phyloP scores from a whole-genome alignment of 2,888 invertebrate species.

The Athetis lepigone region DNA sequence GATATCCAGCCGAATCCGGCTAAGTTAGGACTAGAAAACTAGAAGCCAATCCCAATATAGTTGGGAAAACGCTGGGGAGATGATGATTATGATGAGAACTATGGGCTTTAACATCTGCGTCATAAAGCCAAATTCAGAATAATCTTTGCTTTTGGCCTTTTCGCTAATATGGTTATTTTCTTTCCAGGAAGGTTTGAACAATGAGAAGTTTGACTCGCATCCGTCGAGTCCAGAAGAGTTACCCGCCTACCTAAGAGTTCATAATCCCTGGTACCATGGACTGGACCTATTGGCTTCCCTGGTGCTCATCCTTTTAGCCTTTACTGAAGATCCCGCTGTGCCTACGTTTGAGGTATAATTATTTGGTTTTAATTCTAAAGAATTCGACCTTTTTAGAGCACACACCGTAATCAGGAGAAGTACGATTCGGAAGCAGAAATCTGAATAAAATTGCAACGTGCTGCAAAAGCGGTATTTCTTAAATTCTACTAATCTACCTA shows the following conservation, averaged over 20 bases:
- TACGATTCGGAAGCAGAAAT: too few relatives aligned
- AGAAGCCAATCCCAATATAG: too few relatives aligned
- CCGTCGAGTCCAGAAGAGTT: slow-evolving; percentile 95
- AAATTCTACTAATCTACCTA: too few relatives aligned
- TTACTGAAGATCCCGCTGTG: slow-evolving; percentile 95
- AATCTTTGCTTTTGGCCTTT: not conserved
- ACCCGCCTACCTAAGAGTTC: slow-evolving; percentile 96
- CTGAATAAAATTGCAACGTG: too few relatives aligned
- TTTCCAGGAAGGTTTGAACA: slow-evolving; percentile 96
- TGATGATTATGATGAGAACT: too few relatives aligned
- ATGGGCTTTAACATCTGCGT: too few relatives aligned
- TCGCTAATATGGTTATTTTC: slow-evolving; percentile 8
- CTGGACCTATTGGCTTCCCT: slow-evolving; percentile 95
- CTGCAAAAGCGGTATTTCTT: too few relatives aligned
- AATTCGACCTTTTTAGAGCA: not conserved
- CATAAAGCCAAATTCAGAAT: too few relatives aligned
- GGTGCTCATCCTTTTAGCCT: slow-evolving; percentile 93
- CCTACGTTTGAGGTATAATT: slow-evolving; percentile 91
- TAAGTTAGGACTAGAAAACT: too few relatives aligned
- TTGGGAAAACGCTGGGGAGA: too few relatives aligned
- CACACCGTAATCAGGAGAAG: too few relatives aligned
- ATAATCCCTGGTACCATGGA: slow-evolving; percentile 96
- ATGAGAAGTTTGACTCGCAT: slow-evolving; percentile 97
- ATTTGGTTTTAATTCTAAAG: not conserved
- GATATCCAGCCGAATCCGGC: too few relatives aligned